These are phyloP conservation scores for Bothrops jararaca DNA, from an alignment of 2,113 vertebrate species.

Conservation along the genomic window DNA sequence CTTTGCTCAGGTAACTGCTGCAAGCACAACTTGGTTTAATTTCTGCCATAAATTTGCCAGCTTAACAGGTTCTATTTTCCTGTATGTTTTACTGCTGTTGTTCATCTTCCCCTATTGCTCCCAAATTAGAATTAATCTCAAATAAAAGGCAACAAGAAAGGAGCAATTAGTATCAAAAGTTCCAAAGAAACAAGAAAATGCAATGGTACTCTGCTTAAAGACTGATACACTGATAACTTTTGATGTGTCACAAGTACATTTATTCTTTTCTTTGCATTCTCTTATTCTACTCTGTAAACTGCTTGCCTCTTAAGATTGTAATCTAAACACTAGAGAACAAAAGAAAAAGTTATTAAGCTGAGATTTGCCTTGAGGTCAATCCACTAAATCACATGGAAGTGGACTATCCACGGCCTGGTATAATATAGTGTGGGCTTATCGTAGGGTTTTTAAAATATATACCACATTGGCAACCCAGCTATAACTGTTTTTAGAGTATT, in stretches of 20 bases:
- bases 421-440: neutral
- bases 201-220: neutral
- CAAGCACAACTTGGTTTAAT: neutral
- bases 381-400: neutral
- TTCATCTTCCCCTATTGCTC: neutral
- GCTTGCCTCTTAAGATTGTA: neutral
- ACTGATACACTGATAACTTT: neutral
- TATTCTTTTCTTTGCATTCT: neutral
- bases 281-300: slow-evolving; percentile 2
- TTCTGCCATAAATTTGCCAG: slow-evolving; percentile 16
- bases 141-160: slow-evolving; percentile 1
- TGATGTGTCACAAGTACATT: neutral
- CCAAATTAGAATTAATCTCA: slow-evolving; percentile 20
- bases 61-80: neutral
- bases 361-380: neutral
- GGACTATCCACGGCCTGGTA: neutral
- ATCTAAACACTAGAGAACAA: neutral
- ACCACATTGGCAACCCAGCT: neutral
- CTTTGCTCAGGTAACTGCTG: neutral
- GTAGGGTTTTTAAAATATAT: neutral
- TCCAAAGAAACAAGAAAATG: neutral
- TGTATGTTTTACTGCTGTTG: neutral
- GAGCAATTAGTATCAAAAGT: neutral
- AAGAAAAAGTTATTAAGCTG: neutral
- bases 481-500: neutral